Evolutionary conservation across 2,797 vertebrate species (phyloP).

Genomic region (Momotus momota): DNA sequence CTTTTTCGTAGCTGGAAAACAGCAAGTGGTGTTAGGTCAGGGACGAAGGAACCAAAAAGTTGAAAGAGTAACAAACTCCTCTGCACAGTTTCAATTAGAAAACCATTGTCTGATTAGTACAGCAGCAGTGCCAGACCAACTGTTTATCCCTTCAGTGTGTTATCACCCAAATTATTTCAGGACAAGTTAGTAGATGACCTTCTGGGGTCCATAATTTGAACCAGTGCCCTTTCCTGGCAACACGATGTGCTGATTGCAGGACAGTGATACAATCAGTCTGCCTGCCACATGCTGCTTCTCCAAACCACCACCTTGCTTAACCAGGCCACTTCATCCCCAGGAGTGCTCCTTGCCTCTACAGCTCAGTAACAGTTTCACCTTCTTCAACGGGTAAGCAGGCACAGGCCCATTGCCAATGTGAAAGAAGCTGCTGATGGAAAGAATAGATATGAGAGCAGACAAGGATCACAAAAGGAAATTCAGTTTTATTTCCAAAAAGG

Average conservation of each 20-base stretch:
- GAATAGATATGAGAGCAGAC: background rate
- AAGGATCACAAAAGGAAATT: constrained; percentile 58
- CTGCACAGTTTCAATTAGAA: background rate
- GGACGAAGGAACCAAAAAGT: background rate
- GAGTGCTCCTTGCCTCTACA: background rate
- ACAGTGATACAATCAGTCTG: background rate
- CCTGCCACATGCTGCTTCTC: background rate
- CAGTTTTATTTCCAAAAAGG: constrained; percentile 57
- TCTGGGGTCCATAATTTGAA: background rate
- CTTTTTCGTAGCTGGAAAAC: background rate
- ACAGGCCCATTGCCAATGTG: background rate
- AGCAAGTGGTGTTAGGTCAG: background rate
- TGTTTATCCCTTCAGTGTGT: background rate
- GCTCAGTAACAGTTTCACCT: background rate
- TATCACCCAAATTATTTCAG: background rate
- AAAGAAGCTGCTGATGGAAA: background rate
- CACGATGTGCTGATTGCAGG: background rate
- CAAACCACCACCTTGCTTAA: background rate
- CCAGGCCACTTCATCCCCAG: background rate
- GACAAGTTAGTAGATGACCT: background rate
- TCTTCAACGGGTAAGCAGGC: background rate
- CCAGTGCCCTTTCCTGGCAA: background rate
- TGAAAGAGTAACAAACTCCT: background rate
- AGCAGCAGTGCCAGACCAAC: background rate
- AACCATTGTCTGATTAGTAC: background rate